Evolutionary conservation across 2,113 vertebrate genomes (phyloP), one percentile per base, ranked within the genome.

Genomic region (Rhinolophus sinicus): DNA sequence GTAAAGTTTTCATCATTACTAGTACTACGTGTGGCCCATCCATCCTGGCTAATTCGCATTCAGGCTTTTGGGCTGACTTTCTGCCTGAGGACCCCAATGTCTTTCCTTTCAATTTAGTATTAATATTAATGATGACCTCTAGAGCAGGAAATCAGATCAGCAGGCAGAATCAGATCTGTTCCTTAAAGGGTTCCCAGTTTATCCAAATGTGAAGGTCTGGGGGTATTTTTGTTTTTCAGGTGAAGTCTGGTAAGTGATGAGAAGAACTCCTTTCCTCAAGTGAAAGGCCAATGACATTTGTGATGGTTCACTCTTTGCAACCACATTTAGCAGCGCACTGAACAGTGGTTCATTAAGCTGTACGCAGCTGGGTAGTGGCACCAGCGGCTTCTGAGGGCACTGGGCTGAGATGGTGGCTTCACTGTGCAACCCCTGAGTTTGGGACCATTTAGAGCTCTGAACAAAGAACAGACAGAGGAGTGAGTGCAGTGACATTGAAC

Each of bases 331-430:
- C 93, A 88, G 76, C 2, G 5, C 81, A 67, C 89, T 95, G 77
- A 95, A 67, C 69, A 98, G 81, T 77, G 97, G 96, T 93, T 97
- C 97, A 98, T 98, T 98, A 98, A 98, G 97, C 89, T 97, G 95
- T 90, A 93, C 98, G 97, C 97, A 97, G 91, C 88, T 80, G 84
- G 85, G 44, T 15, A 0, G 92, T 62, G 89, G 94, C 80, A 77
- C 98, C 94, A 95, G 97, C 97, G 82, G 97, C 96, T 97, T 98
- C 95, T 93, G 95, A 96, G 97, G 96, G 96, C 96, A 97, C 93
- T 97, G 95, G 95, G 56, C 94, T 91, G 90, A 97, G 94, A 81
- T 47, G 0, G 83, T 97, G 93, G 97, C 93, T 97, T 98, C 19
- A 77, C 95, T 95, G 95, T 88, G 96, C 96, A 97, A 92, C 93